These are phyloP conservation scores for Standfussiana lucernea DNA, from an alignment of 2,888 invertebrate genomes.

Conservation along the genomic window DNA sequence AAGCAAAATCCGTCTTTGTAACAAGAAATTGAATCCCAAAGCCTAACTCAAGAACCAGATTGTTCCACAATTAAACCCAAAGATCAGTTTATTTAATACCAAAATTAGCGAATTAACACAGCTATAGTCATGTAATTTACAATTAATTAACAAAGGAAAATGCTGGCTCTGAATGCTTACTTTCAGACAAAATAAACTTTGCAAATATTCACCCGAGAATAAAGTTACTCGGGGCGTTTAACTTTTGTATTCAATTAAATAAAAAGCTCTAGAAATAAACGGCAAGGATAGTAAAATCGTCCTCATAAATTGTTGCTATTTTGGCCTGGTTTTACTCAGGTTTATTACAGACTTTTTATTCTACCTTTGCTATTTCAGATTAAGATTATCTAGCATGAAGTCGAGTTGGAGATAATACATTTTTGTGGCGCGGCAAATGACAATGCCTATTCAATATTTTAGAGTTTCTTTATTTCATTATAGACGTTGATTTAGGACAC, in stretches of 20 bases:
- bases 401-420: conserved; percentile 36
- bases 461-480: conserved; percentile 39
- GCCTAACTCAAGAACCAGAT: conserved; percentile 48
- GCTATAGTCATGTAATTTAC: conserved; percentile 88
- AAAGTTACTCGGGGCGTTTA: conserved; percentile 86
- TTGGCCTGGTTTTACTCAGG: conserved; percentile 76
- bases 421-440: conserved; percentile 34
- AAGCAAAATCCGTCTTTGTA: conserved; percentile 19
- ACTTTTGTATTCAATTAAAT: conserved; percentile 89
- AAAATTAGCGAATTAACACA: conserved; percentile 86
- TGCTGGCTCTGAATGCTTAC: conserved; percentile 85
- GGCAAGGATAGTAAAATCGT: conserved; percentile 77
- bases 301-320: conserved; percentile 78
- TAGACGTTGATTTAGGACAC: conserved; percentile 33
- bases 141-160: conserved; percentile 89
- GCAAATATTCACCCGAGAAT: conserved; percentile 85
- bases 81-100: conserved; percentile 74
- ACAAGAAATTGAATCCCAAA: conserved; percentile 46
- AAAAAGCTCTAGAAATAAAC: conserved; percentile 86
- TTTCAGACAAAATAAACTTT: conserved; percentile 87
- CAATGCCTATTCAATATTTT: conserved; percentile 55
- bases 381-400: conserved; percentile 48
- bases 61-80: conserved; percentile 52
- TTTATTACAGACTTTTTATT: conserved; percentile 62
- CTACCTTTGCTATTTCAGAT: conserved; percentile 46